These are phyloP conservation scores for Cataglyphis albicans DNA, from an alignment of 2,888 invertebrate genomes.

Conservation along the genomic window DNA sequence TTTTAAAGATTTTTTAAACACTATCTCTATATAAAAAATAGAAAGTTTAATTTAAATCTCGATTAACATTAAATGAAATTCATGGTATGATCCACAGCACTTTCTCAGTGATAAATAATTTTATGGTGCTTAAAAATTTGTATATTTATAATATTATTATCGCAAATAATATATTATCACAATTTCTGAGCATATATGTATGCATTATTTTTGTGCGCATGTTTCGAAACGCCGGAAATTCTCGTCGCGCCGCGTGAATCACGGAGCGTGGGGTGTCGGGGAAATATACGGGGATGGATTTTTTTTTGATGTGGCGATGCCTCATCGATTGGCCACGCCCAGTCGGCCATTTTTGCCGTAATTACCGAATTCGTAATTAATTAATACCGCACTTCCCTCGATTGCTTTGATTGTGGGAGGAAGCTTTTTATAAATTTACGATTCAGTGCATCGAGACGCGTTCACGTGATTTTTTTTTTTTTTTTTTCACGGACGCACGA, in stretches of 20 bases:
- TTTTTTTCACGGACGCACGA: background rate
- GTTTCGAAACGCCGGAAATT: slow-evolving; percentile 7
- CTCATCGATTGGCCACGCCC: slow-evolving; percentile 80
- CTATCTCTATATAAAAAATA: background rate
- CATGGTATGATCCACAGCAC: background rate
- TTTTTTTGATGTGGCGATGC: slow-evolving; percentile 67
- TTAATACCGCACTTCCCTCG: slow-evolving; percentile 75
- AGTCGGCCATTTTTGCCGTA: slow-evolving; percentile 81
- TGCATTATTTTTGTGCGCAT: background rate
- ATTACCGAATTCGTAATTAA: slow-evolving; percentile 82
- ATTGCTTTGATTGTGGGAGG: slow-evolving; percentile 24
- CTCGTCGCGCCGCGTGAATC: slow-evolving; percentile 22
- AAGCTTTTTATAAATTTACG: slow-evolving; percentile 8
- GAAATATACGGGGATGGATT: slow-evolving; percentile 48
- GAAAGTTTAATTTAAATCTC: background rate
- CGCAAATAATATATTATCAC: background rate
- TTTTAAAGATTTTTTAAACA: background rate
- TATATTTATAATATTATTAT: background rate
- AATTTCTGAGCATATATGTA: background rate
- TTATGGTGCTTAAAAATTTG: background rate
- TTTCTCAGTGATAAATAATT: background rate
- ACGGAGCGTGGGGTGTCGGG: slow-evolving; percentile 1
- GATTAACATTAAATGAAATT: background rate
- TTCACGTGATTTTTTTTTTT: slow-evolving; percentile 21
- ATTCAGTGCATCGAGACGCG: background rate